Base-by-base conservation (phyloP, 2,888 invertebrate genomes). In the Zhuqinia jingwanae region DNA sequence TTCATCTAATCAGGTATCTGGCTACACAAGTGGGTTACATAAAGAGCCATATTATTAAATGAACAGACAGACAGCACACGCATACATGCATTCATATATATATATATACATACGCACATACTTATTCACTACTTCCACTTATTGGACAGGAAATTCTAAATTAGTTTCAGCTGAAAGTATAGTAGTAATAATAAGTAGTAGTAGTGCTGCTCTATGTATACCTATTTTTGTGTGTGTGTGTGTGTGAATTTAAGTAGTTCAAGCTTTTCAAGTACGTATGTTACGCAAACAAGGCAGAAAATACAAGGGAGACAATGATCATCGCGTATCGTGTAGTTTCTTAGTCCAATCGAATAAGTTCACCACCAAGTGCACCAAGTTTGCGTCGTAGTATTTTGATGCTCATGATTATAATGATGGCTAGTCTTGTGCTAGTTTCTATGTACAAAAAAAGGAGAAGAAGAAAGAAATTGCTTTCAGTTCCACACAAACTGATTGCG, bases 141-240 rank as follows among this genome's bases (percentile, higher is more conserved):
- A 73, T 53, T 73, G 53, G 25, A 73, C 73, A 73, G 73, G 73
- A 73, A 73, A 73, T 50, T 73, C 53, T 27, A 73, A 73, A 73
- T 73, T 73, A 47, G 73, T 73, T 73, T 73, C 22, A 73, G 50
- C 73, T 36, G 36, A 6, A 36, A 6, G 36, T 36, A 36, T 36
- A 8, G 8, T 36, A 8, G 36, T 36, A 36, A 8, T n/a, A n/a
- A n/a, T n/a, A 8, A 36, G 36, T 36, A 36, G 36, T 8, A 6
- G 36, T 36, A 36, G 36, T 36, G 8, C n/a, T 36, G 36, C 8
- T 6, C 3, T 8, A 36, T 36, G 36, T 36, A 36, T 36, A 36
- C n/a, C n/a, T n/a, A n/a, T n/a, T n/a, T n/a, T n/a, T n/a, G 70
- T 25, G 70, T 70, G 70, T 70, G 36, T 42, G 42, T 42, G 42